phyloP scores from a whole-genome alignment of 1,140 invertebrate species.

The Yoshiicerus persimilis region DNA sequence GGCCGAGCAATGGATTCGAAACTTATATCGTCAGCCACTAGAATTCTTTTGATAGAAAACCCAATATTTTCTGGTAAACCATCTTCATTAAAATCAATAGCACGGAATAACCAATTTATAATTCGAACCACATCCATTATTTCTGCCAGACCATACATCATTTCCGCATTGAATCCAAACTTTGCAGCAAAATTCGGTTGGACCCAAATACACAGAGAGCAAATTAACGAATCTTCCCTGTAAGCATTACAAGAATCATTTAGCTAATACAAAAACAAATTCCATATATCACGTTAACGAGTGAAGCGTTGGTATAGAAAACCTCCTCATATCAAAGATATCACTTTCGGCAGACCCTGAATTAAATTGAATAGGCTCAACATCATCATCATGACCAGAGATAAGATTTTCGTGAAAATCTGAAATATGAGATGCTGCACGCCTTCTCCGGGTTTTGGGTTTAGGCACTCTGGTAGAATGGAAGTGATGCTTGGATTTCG shows the following conservation, averaged over 20 bases:
- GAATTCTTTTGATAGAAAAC: not conserved
- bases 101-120: constrained; percentile 5
- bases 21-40: not conserved
- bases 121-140: constrained; percentile 16
- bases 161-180: not conserved
- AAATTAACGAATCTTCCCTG: not conserved
- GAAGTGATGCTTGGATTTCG: not conserved
- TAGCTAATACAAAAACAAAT: not conserved
- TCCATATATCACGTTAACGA: not conserved
- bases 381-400: not conserved
- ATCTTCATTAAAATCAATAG: constrained; percentile 29
- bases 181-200: constrained; percentile 17
- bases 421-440: not conserved
- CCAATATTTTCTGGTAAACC: constrained; percentile 31
- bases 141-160: not conserved
- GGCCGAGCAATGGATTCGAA: not conserved
- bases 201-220: constrained; percentile 25
- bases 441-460: not conserved
- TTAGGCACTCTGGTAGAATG: not conserved
- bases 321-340: constrained; percentile 1
- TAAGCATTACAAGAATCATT: not conserved
- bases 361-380: not conserved
- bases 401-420: not conserved
- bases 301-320: not conserved
- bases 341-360: not conserved